Conservation (phyloP, 2,888 invertebrate species). For the Drosophila greeni region DNA sequence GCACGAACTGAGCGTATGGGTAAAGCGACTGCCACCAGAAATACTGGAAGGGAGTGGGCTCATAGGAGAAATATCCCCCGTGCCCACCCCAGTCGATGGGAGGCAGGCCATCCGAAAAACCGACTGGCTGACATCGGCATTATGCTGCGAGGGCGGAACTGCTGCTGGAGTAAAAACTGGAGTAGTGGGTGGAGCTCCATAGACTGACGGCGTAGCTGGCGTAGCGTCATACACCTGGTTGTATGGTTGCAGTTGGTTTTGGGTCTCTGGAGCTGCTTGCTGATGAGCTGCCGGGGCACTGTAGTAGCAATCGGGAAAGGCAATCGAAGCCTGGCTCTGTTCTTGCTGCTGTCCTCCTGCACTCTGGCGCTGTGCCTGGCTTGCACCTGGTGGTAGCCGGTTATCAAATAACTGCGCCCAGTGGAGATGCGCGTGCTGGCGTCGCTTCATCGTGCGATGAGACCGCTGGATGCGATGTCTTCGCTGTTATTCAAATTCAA, state of each 20-base stretch:
- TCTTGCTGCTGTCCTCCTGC: neutral
- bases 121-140: constrained; percentile 38
- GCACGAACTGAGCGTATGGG: constrained; percentile 14
- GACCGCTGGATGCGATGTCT: neutral
- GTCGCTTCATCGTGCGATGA: neutral
- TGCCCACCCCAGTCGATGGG: constrained; percentile 47
- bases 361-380: neutral
- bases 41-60: constrained; percentile 18
- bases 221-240: neutral
- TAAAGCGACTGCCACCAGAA: neutral
- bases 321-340: neutral
- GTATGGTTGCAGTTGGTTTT: neutral
- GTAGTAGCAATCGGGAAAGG: neutral
- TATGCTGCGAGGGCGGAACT: neutral
- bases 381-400: neutral
- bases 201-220: neutral
- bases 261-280: neutral
- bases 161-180: neutral
- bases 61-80: neutral
- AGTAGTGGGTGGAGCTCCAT: neutral
- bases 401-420: neutral
- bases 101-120: constrained; percentile 56
- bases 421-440: too few relatives aligned
- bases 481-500: neutral
- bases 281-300: neutral